Percentiles rank a stretch among this genome's conserved stretches.
These are phyloP conservation scores for Petrocephalus microphthalmus DNA, from an alignment of 2,113 vertebrate species.

Conservation along the genomic window DNA sequence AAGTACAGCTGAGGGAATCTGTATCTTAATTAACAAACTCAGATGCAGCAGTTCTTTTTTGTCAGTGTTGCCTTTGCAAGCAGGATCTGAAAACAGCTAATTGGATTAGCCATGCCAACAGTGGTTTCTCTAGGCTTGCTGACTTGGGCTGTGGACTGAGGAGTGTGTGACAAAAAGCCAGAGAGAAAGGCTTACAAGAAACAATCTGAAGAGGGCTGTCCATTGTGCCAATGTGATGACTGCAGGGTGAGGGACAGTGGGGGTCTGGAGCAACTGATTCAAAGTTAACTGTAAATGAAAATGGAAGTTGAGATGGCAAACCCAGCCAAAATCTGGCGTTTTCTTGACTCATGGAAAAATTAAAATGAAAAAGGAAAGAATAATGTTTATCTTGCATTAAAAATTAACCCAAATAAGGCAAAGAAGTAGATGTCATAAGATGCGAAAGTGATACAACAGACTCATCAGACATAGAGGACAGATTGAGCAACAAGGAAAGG, in stretches of 20 bases:
- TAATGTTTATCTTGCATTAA: neutral
- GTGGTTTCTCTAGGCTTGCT: neutral
- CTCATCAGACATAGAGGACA: neutral
- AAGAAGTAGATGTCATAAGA: neutral
- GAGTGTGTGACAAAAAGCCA: neutral
- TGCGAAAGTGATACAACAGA: neutral
- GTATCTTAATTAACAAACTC: conserved; percentile 27
- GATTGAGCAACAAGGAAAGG: neutral
- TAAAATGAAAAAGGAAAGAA: neutral
- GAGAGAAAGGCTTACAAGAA: neutral
- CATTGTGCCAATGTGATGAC: neutral
- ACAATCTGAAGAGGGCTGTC: neutral
- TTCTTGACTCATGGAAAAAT: neutral
- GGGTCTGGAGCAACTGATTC: neutral
- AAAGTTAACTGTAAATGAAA: neutral
- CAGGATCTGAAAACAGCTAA: conserved; percentile 22
- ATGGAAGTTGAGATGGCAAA: neutral
- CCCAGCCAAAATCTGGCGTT: neutral
- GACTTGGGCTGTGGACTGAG: neutral
- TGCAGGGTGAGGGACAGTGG: neutral
- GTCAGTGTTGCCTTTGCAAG: conserved; percentile 3
- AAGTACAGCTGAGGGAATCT: conserved; percentile 18
- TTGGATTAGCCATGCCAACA: conserved; percentile 15
- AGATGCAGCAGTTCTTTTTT: neutral
- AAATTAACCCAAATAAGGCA: neutral